A percentile compares a stretch with the other conserved stretches of the same genome.
Evolutionary conservation across 2,113 vertebrate genomes (phyloP).

Genomic region (Myotis davidii): DNA sequence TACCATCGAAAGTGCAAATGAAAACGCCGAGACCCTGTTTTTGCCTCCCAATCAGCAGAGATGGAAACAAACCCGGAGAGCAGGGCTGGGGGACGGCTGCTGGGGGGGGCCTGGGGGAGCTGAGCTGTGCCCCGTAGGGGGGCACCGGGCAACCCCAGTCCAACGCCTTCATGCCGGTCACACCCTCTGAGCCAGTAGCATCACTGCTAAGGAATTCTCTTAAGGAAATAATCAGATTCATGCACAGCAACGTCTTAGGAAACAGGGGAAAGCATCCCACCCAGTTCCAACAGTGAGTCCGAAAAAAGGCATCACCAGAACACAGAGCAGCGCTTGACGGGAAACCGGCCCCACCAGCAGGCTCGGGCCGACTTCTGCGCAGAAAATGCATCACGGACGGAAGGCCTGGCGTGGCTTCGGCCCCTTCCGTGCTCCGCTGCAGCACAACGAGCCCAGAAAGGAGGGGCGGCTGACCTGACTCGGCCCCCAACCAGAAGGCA

Average conservation of each 20-base stretch:
- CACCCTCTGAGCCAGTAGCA: neutral
- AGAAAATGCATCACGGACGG: neutral
- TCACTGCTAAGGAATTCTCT: neutral
- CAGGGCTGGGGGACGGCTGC: fast-evolving
- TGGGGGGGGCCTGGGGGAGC: neutral
- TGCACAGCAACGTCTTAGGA: neutral
- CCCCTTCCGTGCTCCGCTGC: neutral
- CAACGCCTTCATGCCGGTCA: neutral
- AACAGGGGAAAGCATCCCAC: neutral
- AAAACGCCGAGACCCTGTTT: neutral
- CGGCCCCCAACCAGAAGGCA: neutral
- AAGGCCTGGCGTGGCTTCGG: neutral
- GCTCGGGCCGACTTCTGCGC: fast-evolving
- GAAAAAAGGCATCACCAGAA: neutral
- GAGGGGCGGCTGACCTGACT: neutral
- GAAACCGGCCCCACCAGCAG: no score
- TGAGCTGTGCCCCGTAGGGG: neutral
- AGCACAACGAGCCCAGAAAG: fast-evolving
- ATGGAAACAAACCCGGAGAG: neutral
- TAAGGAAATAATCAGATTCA: neutral
- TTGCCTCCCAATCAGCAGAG: neutral
- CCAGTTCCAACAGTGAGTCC: neutral
- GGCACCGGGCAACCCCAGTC: neutral
- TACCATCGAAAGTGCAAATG: neutral
- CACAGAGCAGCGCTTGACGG: neutral